Percentiles rank a stretch among this genome's conserved stretches.
phyloP scores from a whole-genome alignment of 2,113 vertebrate species.

The Nansenia antarctica region DNA sequence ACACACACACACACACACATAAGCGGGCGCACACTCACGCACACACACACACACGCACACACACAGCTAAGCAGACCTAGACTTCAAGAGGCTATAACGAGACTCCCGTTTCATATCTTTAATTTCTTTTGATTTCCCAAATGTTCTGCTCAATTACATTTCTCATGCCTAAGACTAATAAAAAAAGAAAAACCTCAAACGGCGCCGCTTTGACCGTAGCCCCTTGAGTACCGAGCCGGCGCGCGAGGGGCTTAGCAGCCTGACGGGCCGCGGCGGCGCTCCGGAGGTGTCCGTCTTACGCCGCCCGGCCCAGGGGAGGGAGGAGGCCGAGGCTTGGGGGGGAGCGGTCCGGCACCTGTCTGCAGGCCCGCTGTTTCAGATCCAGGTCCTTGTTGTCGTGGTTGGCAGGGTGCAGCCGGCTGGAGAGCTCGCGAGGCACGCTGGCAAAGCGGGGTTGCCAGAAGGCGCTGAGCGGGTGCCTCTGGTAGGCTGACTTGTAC shows the following conservation, averaged over 20 bases:
- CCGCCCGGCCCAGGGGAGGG: conserved; percentile 17
- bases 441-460: conserved; percentile 46
- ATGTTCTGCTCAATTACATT: conserved; percentile 6
- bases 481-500: conserved; percentile 61
- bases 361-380: conserved; percentile 35
- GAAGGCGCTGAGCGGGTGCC: conserved; percentile 50
- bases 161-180: not conserved
- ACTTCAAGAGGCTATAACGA: conserved; percentile 26
- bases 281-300: not conserved
- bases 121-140: conserved; percentile 32
- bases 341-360: conserved; percentile 55
- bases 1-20: conserved; percentile 2
- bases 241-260: no score
- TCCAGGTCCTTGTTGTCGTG: conserved; percentile 55
- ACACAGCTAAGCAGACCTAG: conserved; percentile 10
- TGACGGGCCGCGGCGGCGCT: conserved; percentile 1
- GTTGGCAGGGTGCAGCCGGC: conserved; percentile 52
- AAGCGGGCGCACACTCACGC: conserved; percentile 4
- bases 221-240: conserved; percentile 15
- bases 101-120: conserved; percentile 32
- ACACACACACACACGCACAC: conserved; percentile 8
- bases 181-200: conserved; percentile 16
- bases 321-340: conserved; percentile 11
- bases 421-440: conserved; percentile 53
- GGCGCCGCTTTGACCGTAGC: not conserved